Percentiles rank a stretch among this genome's conserved stretches.
phyloP scores from a whole-genome alignment of 2,113 vertebrate species.

The Prietella phreatophila region DNA sequence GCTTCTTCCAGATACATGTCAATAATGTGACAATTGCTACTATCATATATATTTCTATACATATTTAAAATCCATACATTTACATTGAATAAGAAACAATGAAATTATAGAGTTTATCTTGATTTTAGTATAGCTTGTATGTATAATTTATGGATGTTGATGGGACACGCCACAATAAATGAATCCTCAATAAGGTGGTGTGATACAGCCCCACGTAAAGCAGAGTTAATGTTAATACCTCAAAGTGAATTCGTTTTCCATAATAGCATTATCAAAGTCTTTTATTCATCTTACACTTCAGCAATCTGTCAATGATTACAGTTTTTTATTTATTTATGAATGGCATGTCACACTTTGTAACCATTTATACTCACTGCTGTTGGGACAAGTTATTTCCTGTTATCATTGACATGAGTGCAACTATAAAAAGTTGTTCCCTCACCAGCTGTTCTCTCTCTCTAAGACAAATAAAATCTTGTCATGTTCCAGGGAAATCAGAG shows the following conservation, averaged over 20 bases:
- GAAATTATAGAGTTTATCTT: background rate
- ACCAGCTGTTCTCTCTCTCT: background rate
- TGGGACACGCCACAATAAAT: background rate
- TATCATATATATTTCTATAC: background rate
- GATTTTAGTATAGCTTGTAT: background rate
- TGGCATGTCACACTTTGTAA: background rate
- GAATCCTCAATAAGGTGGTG: background rate
- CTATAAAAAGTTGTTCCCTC: background rate
- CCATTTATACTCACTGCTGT: background rate
- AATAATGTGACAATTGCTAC: conserved; percentile 11
- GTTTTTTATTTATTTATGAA: background rate
- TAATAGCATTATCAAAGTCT: background rate
- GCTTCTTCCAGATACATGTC: conserved; percentile 24
- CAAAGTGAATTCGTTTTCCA: background rate
- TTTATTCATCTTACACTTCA: background rate
- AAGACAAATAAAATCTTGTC: background rate
- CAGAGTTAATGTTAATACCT: background rate
- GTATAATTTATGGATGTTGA: background rate
- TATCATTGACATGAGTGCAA: background rate
- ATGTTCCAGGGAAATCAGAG: too few relatives aligned
- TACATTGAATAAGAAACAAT: conserved; percentile 26
- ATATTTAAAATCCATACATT: background rate
- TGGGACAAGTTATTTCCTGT: background rate
- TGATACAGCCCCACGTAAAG: background rate
- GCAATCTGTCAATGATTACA: background rate